Evolutionary conservation across 2,113 vertebrate species (phyloP).

Genomic region (Cyanoramphus novaezelandiae): DNA sequence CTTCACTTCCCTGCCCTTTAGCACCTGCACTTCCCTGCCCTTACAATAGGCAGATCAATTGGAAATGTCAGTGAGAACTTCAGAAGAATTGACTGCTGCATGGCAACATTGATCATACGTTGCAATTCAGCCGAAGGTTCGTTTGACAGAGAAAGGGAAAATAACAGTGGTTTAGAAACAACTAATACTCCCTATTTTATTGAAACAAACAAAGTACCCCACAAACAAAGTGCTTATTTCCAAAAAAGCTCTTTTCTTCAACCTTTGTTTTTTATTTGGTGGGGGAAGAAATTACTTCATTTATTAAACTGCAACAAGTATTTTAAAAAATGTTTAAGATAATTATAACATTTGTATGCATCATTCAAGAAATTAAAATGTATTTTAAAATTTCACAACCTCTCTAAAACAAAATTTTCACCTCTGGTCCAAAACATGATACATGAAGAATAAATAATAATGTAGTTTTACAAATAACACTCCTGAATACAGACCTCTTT

Average conservation of each 20-base stretch:
- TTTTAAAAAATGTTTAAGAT: background rate
- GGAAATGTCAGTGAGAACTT: background rate
- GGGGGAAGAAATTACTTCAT: background rate
- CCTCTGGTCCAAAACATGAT: background rate
- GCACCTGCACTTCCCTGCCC: background rate
- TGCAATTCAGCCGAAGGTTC: background rate
- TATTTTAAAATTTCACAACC: background rate
- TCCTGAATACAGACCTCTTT: background rate
- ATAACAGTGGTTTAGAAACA: background rate
- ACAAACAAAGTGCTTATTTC: background rate
- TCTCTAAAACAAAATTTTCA: background rate
- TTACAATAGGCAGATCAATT: background rate
- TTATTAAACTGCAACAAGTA: background rate
- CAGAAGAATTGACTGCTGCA: background rate
- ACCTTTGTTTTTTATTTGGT: background rate
- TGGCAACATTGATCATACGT: background rate
- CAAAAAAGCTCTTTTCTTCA: background rate
- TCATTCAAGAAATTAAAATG: background rate
- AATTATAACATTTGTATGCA: background rate
- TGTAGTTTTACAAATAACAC: background rate
- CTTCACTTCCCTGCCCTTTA: background rate
- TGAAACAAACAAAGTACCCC: background rate
- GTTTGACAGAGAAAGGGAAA: background rate
- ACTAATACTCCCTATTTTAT: background rate
- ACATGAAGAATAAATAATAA: background rate